A percentile compares a stretch with the other conserved stretches of the same genome.
These are phyloP conservation scores for Nysson spinosus DNA, from an alignment of 2,888 invertebrate species.

Conservation along the genomic window DNA sequence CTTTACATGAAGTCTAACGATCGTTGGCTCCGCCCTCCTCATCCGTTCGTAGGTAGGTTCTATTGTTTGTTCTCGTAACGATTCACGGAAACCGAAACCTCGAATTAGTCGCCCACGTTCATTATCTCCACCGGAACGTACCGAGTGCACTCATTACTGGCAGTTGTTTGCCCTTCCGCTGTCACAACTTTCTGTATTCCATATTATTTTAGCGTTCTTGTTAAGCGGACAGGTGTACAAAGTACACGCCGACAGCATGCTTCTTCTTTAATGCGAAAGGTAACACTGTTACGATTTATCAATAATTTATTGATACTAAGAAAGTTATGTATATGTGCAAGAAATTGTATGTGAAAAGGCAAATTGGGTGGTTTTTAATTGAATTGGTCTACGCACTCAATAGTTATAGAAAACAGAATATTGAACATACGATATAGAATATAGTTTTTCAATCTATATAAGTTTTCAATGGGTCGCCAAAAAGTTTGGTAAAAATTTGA, in stretches of 20 bases:
- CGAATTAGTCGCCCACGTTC: slow-evolving; percentile 59
- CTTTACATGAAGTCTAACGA: slow-evolving; percentile 47
- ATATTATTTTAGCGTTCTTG: not conserved
- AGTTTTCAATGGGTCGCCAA: too few species aligned
- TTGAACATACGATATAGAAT: too few species aligned
- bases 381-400: too few species aligned
- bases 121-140: slow-evolving; percentile 44
- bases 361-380: too few species aligned
- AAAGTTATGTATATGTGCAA: too few species aligned
- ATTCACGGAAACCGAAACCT: slow-evolving; percentile 68
- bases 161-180: slow-evolving; percentile 4
- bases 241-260: not conserved
- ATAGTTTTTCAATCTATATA: too few species aligned
- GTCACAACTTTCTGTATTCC: not conserved
- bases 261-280: not conserved
- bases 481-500: too few species aligned
- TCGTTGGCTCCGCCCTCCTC: slow-evolving; percentile 51
- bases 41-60: slow-evolving; percentile 43
- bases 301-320: not conserved
- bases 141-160: slow-evolving; percentile 13
- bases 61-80: slow-evolving; percentile 64
- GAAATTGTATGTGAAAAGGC: too few species aligned
- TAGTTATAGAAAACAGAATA: too few species aligned
- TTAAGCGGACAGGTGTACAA: not conserved
- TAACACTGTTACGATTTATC: not conserved